phyloP scores from a whole-genome alignment of 2,888 invertebrate species.

The Tyria jacobaeae region DNA sequence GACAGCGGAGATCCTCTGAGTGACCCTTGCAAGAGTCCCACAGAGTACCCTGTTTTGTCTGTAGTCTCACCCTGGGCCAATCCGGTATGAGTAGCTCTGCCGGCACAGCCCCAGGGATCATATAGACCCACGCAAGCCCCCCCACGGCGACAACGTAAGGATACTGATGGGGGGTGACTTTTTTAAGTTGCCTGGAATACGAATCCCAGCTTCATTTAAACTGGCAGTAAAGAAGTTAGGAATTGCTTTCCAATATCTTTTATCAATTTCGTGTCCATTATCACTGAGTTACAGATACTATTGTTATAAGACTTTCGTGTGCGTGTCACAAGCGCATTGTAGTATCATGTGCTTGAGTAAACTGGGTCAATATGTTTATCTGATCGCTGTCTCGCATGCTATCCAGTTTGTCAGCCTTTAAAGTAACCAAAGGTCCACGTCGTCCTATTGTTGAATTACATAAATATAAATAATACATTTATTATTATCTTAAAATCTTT shows the following conservation, averaged over 20 bases:
- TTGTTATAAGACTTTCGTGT: slow-evolving; percentile 3
- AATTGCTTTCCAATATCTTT: background rate
- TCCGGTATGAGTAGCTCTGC: too few relatives aligned
- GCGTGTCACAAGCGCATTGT: slow-evolving; percentile 14
- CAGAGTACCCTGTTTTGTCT: too few relatives aligned
- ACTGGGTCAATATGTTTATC: slow-evolving; percentile 39
- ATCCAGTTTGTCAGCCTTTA: slow-evolving; percentile 8
- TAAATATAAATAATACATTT: background rate
- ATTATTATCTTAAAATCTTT: background rate
- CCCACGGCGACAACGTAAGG: too few relatives aligned
- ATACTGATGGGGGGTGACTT: too few relatives aligned
- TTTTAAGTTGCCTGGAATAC: too few relatives aligned
- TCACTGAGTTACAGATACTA: background rate
- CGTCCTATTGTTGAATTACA: too few relatives aligned
- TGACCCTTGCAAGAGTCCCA: too few relatives aligned
- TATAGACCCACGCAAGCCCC: too few relatives aligned
- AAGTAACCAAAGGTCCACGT: slow-evolving; percentile 6
- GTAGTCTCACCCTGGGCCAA: too few relatives aligned
- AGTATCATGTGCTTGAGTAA: slow-evolving; percentile 15
- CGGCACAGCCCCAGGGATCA: too few relatives aligned
- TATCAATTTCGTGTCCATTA: background rate
- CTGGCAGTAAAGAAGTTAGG: too few relatives aligned
- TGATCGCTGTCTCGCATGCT: slow-evolving; percentile 32
- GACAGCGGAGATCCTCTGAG: too few relatives aligned
- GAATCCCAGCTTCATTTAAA: background rate